A percentile compares a stretch with the other conserved stretches of the same genome.
Evolutionary conservation across 2,113 vertebrate species (phyloP).

Genomic region (Brachyistius frenatus): DNA sequence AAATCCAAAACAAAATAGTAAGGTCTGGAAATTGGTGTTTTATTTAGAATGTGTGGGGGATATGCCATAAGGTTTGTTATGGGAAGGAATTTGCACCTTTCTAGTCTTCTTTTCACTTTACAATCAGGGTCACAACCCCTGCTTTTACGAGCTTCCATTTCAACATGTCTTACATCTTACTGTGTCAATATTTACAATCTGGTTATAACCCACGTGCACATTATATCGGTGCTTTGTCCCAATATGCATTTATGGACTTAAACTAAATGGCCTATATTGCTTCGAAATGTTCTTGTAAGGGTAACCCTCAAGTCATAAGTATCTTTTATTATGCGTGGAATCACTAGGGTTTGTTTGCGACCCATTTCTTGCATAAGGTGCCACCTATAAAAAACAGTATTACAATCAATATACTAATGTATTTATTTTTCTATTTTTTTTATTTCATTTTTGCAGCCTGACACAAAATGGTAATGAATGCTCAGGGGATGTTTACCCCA

Average conservation of each 20-base stretch:
- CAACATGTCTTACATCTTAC: slow-evolving; percentile 67
- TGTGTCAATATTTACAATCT: slow-evolving; percentile 78
- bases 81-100: slow-evolving; percentile 37
- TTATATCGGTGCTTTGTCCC: slow-evolving; percentile 68
- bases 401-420: slow-evolving; percentile 79
- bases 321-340: slow-evolving; percentile 44
- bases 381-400: slow-evolving; percentile 53
- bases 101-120: slow-evolving; percentile 45
- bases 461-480: slow-evolving; percentile 82
- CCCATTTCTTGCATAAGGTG: slow-evolving; percentile 41
- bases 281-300: slow-evolving; percentile 43
- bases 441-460: slow-evolving; percentile 75
- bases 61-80: slow-evolving; percentile 29
- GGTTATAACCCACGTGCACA: slow-evolving; percentile 65
- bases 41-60: background rate
- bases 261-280: slow-evolving; percentile 53
- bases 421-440: slow-evolving; percentile 71
- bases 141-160: slow-evolving; percentile 65
- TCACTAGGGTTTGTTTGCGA: slow-evolving; percentile 19
- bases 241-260: slow-evolving; percentile 68
- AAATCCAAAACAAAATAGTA: background rate
- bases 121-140: slow-evolving; percentile 64
- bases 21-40: background rate
- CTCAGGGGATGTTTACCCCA: slow-evolving; percentile 83
- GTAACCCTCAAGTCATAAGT: slow-evolving; percentile 25